These are phyloP conservation scores for Harlomillsia oculata DNA, from an alignment of 1,140 invertebrate genomes.

Conservation along the genomic window DNA sequence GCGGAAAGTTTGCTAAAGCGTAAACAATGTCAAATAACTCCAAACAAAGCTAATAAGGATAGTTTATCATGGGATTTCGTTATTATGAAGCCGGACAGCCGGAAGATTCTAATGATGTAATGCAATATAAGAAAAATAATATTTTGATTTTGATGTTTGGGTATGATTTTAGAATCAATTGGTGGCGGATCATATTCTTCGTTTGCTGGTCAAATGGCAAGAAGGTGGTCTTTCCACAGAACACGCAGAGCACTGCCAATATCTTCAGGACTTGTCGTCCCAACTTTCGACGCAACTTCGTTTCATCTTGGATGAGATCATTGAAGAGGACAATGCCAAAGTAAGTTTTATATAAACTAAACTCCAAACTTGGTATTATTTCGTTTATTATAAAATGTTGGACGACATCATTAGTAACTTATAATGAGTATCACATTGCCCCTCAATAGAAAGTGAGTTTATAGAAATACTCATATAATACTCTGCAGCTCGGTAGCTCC, in stretches of 20 bases:
- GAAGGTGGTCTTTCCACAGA: slow-evolving; percentile 45
- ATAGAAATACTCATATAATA: too few relatives aligned
- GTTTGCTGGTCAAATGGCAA: slow-evolving; percentile 50
- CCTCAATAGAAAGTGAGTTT: too few relatives aligned
- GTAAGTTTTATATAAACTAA: too few relatives aligned
- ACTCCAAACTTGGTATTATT: too few relatives aligned
- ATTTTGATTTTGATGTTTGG: background rate
- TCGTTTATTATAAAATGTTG: too few relatives aligned
- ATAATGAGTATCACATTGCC: too few relatives aligned
- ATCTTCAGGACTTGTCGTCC: slow-evolving; percentile 50
- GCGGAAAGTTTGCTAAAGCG: too few relatives aligned
- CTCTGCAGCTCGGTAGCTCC: too few relatives aligned
- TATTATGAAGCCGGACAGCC: background rate
- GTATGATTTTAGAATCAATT: slow-evolving; percentile 46
- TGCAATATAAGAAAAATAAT: background rate
- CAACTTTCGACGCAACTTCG: slow-evolving; percentile 45
- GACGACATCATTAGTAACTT: too few relatives aligned
- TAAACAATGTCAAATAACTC: too few relatives aligned
- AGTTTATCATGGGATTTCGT: background rate
- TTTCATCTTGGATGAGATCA: slow-evolving; percentile 49
- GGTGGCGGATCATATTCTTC: slow-evolving; percentile 52
- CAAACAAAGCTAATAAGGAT: too few relatives aligned
- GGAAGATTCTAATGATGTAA: background rate
- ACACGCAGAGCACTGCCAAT: slow-evolving; percentile 50
- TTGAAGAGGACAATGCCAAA: slow-evolving; percentile 46